Percentiles rank a stretch among this genome's conserved stretches.
Evolutionary conservation across 2,113 vertebrate genomes (phyloP).

Genomic region (Cyanoderma ruficeps): DNA sequence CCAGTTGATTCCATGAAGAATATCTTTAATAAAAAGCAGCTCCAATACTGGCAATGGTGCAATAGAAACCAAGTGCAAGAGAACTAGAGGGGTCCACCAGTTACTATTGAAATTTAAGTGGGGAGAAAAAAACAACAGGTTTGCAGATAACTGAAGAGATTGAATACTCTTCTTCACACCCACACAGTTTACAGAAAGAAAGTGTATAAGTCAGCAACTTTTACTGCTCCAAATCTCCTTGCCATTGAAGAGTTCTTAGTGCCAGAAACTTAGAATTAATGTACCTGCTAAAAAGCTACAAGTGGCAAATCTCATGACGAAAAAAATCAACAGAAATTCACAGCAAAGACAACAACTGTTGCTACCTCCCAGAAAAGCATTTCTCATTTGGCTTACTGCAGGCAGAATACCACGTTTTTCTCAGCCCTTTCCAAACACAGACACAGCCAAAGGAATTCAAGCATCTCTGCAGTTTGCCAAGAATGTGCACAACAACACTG

Average conservation of each 20-base stretch:
- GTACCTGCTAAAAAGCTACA: neutral
- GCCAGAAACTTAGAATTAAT: neutral
- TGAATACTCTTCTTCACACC: neutral
- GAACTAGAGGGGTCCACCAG: neutral
- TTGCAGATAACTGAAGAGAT: neutral
- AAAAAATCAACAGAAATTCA: neutral
- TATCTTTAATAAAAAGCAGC: conserved; percentile 19
- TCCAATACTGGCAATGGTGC: neutral
- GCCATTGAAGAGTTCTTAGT: neutral
- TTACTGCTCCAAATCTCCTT: neutral
- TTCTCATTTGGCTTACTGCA: neutral
- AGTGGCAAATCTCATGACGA: neutral
- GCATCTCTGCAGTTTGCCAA: neutral
- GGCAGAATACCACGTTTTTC: neutral
- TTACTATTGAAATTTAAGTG: neutral
- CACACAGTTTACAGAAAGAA: neutral
- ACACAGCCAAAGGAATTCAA: neutral
- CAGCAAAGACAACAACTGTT: neutral
- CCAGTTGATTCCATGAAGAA: conserved; percentile 18
- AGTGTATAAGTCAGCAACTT: neutral
- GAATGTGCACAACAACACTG: neutral
- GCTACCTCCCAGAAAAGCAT: neutral
- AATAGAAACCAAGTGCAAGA: neutral
- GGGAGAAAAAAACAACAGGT: neutral
- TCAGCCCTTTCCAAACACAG: neutral